Evolutionary conservation across 2,113 vertebrate species (phyloP), one percentile per base, ranked within the genome.

Genomic region (Hystrix cristata): DNA sequence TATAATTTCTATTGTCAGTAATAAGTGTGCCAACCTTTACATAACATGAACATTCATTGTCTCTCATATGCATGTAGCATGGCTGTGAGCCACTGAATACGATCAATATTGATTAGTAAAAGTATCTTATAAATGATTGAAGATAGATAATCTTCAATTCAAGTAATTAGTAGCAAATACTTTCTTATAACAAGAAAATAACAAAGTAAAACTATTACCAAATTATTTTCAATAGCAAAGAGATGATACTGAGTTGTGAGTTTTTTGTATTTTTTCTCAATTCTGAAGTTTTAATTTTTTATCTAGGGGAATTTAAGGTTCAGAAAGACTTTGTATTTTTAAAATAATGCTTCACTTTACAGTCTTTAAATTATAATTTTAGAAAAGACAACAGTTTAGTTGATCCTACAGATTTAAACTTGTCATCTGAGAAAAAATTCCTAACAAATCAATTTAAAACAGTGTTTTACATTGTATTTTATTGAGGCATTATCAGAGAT

Each of bases 1-100:
- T 86, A 85, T 84, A 87, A 62, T 96, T 94, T 96, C 87, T 96
- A 93, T 86, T 57, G 84, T 80, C 64, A 64, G 19, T 69, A 67
- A 94, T 96, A 97, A 82, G 4, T 0, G 87, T 91, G 91, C 69
- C 94, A 79, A 96, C 91, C 67, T 34, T 95, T 86, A 57, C 43
- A 7, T 38, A 93, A 87, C 59, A 67, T 62, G 53, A 38, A 34
- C 3, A 95, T 84, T 71, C 34, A 88, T 64, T 72, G 59, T 51
- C n/a, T 81, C 31, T 95, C 80, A 71, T 38, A 67, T 64, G 83
- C 34, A 81, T 65, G 71, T 57, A 76, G 48, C 0, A 3, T 83
- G 83, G 91, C 91, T 96, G 81, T 80, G 59, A 98, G 71, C 87
- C 95, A 57, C 87, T 94, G 69, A 91, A 51, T 79, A 96, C 97